Evolutionary conservation across 1,140 invertebrate species (phyloP).

Genomic region (Eueides isabella): DNA sequence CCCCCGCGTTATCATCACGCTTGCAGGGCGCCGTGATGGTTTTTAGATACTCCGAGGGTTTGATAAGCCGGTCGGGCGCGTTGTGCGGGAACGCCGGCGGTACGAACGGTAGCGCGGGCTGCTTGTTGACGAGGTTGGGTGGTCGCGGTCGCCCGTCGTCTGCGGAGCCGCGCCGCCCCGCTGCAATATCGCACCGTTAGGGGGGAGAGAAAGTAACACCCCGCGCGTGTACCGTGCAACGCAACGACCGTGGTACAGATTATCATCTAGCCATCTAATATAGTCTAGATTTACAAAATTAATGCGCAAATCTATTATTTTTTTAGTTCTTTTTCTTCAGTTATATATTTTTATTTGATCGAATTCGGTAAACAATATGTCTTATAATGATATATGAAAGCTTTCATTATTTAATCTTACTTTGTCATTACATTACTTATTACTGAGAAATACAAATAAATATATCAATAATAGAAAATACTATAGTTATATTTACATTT

Average conservation of each 20-base stretch:
- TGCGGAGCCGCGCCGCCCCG: constrained; percentile 68
- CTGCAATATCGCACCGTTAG: constrained; percentile 63
- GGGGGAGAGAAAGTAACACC: constrained; percentile 71
- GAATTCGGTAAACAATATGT: no score
- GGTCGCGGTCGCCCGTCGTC: constrained; percentile 80
- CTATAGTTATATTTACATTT: not conserved
- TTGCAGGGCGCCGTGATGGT: constrained; percentile 85
- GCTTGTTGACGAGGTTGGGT: constrained; percentile 89
- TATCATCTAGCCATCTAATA: constrained; percentile 24
- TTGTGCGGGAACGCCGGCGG: constrained; percentile 92
- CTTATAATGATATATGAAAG: no score
- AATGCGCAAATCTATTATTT: not conserved
- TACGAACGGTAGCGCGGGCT: constrained; percentile 92
- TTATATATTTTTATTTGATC: no score
- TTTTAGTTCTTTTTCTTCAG: not conserved
- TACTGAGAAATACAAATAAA: no score
- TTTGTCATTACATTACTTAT: no score
- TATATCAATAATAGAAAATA: not conserved
- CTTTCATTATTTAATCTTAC: no score
- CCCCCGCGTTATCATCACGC: constrained; percentile 84
- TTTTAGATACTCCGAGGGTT: constrained; percentile 94
- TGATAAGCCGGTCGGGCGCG: constrained; percentile 90
- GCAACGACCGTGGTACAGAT: constrained; percentile 20
- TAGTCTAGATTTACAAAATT: constrained; percentile 21
- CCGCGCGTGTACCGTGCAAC: constrained; percentile 21